Evolutionary conservation across 2,888 invertebrate genomes (phyloP).

Genomic region (Ceraclea dissimilis): DNA sequence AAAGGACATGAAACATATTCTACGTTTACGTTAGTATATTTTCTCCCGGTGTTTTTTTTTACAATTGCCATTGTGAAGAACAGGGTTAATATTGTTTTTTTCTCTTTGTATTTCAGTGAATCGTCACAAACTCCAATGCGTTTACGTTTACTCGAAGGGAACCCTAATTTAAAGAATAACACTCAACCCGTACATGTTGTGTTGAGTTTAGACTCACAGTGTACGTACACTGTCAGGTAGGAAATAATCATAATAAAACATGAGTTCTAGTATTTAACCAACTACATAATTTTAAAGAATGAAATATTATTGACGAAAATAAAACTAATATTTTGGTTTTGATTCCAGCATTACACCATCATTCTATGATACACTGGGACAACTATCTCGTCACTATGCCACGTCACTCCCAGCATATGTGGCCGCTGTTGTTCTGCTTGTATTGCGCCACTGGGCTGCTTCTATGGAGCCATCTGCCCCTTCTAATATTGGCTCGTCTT

Average conservation of each 20-base stretch:
- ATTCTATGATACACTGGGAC: slow-evolving; percentile 51
- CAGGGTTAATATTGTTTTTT: too few relatives aligned
- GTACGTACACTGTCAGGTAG: slow-evolving; percentile 62
- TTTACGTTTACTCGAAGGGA: slow-evolving; percentile 49
- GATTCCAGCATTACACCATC: slow-evolving; percentile 48
- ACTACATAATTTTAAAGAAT: too few relatives aligned
- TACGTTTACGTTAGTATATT: slow-evolving; percentile 49
- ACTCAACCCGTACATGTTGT: slow-evolving; percentile 47
- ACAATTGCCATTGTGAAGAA: too few relatives aligned
- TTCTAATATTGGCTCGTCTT: slow-evolving; percentile 36
- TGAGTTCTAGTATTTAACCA: too few relatives aligned
- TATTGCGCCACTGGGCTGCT: slow-evolving; percentile 35
- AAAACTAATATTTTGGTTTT: neutral
- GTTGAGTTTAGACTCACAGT: slow-evolving; percentile 61
- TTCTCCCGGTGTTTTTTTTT: neutral
- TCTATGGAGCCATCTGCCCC: slow-evolving; percentile 33
- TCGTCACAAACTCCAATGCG: slow-evolving; percentile 45
- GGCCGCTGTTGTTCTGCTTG: slow-evolving; percentile 55
- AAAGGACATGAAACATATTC: slow-evolving; percentile 52
- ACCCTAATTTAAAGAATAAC: slow-evolving; percentile 40
- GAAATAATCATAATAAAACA: too few relatives aligned
- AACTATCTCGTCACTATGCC: slow-evolving; percentile 59
- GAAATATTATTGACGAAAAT: too few relatives aligned
- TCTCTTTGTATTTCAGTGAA: slow-evolving; percentile 32
- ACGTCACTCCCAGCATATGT: slow-evolving; percentile 59